phyloP scores from a whole-genome alignment of 1,140 invertebrate genomes.

The Cydia pomonella region DNA sequence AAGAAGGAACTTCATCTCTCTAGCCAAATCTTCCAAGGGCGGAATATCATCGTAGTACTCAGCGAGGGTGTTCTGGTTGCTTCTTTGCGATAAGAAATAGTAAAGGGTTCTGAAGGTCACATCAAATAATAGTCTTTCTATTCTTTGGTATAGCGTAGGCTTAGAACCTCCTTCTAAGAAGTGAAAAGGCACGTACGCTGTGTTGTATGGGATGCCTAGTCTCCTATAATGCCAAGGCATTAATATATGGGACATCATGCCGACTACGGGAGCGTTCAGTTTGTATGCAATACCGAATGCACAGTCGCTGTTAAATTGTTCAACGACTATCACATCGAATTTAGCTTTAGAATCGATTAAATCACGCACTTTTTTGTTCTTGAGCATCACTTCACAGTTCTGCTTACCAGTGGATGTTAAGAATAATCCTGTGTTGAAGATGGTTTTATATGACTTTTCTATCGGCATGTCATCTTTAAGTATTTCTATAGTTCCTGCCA shows the following conservation, averaged over 20 bases:
- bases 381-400: conserved; percentile 72
- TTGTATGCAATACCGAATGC: conserved; percentile 83
- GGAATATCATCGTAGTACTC: conserved; percentile 83
- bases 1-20: conserved; percentile 83
- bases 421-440: conserved; percentile 48
- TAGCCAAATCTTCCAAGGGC: conserved; percentile 81
- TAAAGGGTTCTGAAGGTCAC: conserved; percentile 61
- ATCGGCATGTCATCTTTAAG: conserved; percentile 56
- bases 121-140: conserved; percentile 69
- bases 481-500: conserved; percentile 61
- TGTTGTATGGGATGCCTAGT: conserved; percentile 81
- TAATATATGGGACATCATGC: conserved; percentile 79
- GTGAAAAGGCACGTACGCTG: conserved; percentile 81
- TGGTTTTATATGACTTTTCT: conserved; percentile 49
- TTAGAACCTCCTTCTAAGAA: conserved; percentile 80
- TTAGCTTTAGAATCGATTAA: conserved; percentile 70
- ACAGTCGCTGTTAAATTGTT: conserved; percentile 87
- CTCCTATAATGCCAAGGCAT: conserved; percentile 83
- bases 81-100: conserved; percentile 63
- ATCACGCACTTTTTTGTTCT: conserved; percentile 68
- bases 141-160: conserved; percentile 79
- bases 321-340: conserved; percentile 85
- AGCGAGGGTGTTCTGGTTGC: conserved; percentile 68
- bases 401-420: conserved; percentile 49
- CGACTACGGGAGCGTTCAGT: conserved; percentile 83